A percentile compares a stretch with the other conserved stretches of the same genome.
Conservation (phyloP, 2,888 invertebrate species). For the Falcaria lacertinaria region DNA sequence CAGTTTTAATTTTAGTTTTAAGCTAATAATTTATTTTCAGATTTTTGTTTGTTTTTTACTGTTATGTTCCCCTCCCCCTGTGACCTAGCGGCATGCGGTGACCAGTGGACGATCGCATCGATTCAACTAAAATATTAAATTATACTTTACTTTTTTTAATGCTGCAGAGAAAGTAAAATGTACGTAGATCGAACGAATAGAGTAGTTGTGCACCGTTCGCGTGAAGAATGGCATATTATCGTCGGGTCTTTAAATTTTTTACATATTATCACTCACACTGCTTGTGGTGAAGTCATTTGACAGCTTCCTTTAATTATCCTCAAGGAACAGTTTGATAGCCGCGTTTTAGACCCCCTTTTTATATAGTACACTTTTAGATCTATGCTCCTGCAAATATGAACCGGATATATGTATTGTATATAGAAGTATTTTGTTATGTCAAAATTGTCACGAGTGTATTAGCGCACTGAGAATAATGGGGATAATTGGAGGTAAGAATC, state of each 20-base stretch:
- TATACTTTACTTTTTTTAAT: slow-evolving; percentile 35
- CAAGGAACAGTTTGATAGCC: too few species aligned
- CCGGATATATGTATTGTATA: too few species aligned
- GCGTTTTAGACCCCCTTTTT: too few species aligned
- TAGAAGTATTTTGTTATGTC: too few species aligned
- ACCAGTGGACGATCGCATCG: slow-evolving; percentile 17
- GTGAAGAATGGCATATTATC: slow-evolving; percentile 52
- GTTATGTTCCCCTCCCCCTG: slow-evolving; percentile 31
- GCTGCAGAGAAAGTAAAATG: slow-evolving; percentile 77
- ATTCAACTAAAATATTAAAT: slow-evolving; percentile 37
- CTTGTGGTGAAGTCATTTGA: too few species aligned
- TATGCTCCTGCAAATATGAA: too few species aligned
- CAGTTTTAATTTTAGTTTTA: slow-evolving; percentile 10
- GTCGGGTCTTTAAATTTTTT: slow-evolving; percentile 7
- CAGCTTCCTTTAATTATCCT: too few species aligned
- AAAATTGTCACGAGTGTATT: too few species aligned
- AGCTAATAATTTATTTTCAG: slow-evolving; percentile 50
- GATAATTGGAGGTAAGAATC: too few species aligned
- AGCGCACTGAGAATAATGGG: too few species aligned
- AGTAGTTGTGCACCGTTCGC: slow-evolving; percentile 6
- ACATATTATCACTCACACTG: too few species aligned
- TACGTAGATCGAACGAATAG: slow-evolving; percentile 42
- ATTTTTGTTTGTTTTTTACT: slow-evolving; percentile 37
- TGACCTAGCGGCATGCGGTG: slow-evolving; percentile 47
- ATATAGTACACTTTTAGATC: too few species aligned